Evolutionary conservation across 2,797 vertebrate genomes (phyloP).

Genomic region (Ibycter americanus): DNA sequence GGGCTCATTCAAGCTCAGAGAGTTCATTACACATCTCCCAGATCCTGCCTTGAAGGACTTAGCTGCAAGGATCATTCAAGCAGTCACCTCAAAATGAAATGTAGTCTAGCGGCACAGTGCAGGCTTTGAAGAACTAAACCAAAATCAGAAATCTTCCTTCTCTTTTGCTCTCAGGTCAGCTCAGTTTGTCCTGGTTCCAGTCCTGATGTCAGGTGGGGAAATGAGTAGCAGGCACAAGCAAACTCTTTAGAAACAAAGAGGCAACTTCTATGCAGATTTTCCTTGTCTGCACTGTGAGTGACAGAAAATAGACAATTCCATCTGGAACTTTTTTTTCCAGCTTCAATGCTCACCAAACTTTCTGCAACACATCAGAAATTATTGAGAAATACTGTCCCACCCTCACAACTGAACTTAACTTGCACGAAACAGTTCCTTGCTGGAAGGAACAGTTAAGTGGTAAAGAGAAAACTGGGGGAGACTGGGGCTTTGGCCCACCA

Average conservation of each 20-base stretch:
- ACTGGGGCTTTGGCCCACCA: background rate
- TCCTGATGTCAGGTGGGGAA: background rate
- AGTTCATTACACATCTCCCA: background rate
- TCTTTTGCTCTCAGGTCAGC: background rate
- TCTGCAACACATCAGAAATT: background rate
- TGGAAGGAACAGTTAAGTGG: background rate
- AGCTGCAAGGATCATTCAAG: background rate
- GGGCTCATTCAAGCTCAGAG: background rate
- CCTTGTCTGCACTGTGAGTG: background rate
- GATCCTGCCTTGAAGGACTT: background rate
- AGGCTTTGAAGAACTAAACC: background rate
- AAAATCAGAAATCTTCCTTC: background rate
- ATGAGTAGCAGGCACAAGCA: background rate
- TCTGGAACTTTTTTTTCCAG: background rate
- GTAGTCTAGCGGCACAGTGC: background rate
- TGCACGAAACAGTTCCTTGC: background rate
- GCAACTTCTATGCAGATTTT: background rate
- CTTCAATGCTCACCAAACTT: background rate
- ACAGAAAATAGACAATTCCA: background rate
- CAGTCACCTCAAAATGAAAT: background rate
- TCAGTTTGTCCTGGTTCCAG: background rate
- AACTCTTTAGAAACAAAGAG: background rate
- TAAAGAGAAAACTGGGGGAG: background rate
- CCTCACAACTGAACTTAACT: background rate
- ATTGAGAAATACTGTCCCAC: background rate